These are phyloP conservation scores for Trisateles emortualis DNA, from an alignment of 2,888 invertebrate species.

Conservation along the genomic window DNA sequence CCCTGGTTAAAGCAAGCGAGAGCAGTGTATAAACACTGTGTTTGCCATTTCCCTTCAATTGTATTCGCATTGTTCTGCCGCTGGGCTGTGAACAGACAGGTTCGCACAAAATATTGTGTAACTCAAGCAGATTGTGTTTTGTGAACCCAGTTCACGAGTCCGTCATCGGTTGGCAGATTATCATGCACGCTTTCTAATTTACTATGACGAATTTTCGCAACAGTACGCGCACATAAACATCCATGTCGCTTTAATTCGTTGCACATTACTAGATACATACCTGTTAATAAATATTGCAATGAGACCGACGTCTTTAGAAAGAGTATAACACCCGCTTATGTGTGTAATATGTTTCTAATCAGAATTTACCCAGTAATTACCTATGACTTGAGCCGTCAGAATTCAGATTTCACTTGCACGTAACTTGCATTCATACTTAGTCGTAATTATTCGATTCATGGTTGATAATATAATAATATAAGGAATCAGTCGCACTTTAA, in stretches of 20 bases:
- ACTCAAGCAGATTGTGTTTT: constrained; percentile 31
- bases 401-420: too few relatives aligned
- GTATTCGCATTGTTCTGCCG: constrained; percentile 10
- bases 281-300: constrained; percentile 21
- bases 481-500: too few relatives aligned
- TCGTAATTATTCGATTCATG: neutral
- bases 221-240: constrained; percentile 53
- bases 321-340: neutral
- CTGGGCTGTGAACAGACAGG: constrained; percentile 13
- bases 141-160: constrained; percentile 36
- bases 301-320: neutral
- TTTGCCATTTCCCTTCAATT: neutral
- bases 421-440: neutral
- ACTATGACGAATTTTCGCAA: constrained; percentile 77
- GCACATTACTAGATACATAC: constrained; percentile 43
- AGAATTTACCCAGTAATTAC: neutral
- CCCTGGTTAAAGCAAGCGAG: neutral
- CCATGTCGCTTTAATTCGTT: constrained; percentile 57
- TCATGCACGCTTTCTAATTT: constrained; percentile 80
- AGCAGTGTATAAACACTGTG: neutral
- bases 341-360: neutral
- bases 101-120: constrained; percentile 38
- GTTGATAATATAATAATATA: neutral
- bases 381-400: neutral
- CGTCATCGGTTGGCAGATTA: constrained; percentile 56